A percentile compares a stretch with the other conserved stretches of the same genome.
Evolutionary conservation across 2,888 invertebrate species (phyloP).

Genomic region (Eretmocerus hayati): DNA sequence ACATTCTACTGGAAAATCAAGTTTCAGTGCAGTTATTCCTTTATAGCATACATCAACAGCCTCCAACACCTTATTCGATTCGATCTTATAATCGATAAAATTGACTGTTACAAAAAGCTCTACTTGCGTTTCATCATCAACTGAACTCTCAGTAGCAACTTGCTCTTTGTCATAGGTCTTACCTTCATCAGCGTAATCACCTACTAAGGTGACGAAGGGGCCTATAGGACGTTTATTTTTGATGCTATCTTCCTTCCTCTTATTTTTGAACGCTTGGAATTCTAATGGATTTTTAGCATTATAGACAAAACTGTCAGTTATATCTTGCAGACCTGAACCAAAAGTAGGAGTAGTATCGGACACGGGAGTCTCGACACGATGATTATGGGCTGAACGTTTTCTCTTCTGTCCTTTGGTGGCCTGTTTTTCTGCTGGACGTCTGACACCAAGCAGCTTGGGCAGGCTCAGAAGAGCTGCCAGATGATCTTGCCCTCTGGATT

Average conservation of each 20-base stretch:
- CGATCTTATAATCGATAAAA: constrained; percentile 2
- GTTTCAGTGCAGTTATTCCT: constrained; percentile 14
- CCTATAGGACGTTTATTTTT: background rate
- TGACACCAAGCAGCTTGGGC: background rate
- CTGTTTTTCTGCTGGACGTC: too few relatives aligned
- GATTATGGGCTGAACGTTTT: too few relatives aligned
- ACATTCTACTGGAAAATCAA: constrained; percentile 12
- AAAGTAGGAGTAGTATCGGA: background rate
- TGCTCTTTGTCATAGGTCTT: too few relatives aligned
- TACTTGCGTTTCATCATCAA: background rate
- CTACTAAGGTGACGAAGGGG: background rate
- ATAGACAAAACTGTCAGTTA: background rate
- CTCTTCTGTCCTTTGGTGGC: too few relatives aligned
- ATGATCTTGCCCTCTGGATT: background rate
- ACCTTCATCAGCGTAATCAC: background rate
- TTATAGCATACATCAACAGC: constrained; percentile 20
- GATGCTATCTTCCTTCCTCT: background rate
- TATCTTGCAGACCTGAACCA: background rate
- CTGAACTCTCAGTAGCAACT: too few relatives aligned
- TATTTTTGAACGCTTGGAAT: background rate
- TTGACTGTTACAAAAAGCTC: background rate
- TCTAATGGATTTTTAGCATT: background rate
- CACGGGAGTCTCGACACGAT: too few relatives aligned
- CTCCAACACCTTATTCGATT: constrained; percentile 3
- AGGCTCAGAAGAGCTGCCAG: background rate